Evolutionary conservation across 2,113 vertebrate genomes (phyloP), one percentile per base, ranked within the genome.

Genomic region (Gnathonemus longibarbis): DNA sequence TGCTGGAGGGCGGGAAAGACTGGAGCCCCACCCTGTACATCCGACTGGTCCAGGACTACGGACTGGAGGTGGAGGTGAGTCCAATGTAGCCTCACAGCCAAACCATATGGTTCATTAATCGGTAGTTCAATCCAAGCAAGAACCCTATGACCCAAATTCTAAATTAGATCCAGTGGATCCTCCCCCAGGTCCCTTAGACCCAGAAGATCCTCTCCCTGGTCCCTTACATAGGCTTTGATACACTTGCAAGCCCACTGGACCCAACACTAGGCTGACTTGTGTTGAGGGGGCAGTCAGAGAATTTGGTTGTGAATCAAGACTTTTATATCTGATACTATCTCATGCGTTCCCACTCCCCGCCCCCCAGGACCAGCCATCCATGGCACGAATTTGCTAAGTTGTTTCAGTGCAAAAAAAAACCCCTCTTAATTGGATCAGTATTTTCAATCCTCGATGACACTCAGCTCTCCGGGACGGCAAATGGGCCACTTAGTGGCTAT

Each of bases 11-110:
- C 1, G 98, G 96, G 1, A 95, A 96, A 88, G 96, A 96, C 86
- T 99, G 98, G 98, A 97, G 96, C 48, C 98, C 97, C 2, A 99
- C 98, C 0, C 96, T 99, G 87, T 98, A 98, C 94, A 99, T 99
- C 90, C 95, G 98, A 17, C 93, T 99, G 93, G 98, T 99, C 86
- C 98, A 99, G 89, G 98, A 99, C 94, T 99, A 99, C 0, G 98
- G 98, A 0, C 95, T 99, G 84, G 98, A 99, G 91, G 97, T 96
- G 0, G 98, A 99, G 97, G 98, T 98, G 88, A 35, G 94, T 24
- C 2, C 35, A 66, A 2, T 11, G 35, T 21, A 88, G 35, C 35
- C 21, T 35, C 19, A 39, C 70, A 77, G 70, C 70, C 31, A 77
- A 77, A 77, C 5, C 74, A 80, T 21, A 80, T 80, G 35, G 6